A percentile compares a stretch with the other conserved stretches of the same genome.
Conservation (phyloP, 2,797 vertebrate genomes). For the Phalanger gymnotis region DNA sequence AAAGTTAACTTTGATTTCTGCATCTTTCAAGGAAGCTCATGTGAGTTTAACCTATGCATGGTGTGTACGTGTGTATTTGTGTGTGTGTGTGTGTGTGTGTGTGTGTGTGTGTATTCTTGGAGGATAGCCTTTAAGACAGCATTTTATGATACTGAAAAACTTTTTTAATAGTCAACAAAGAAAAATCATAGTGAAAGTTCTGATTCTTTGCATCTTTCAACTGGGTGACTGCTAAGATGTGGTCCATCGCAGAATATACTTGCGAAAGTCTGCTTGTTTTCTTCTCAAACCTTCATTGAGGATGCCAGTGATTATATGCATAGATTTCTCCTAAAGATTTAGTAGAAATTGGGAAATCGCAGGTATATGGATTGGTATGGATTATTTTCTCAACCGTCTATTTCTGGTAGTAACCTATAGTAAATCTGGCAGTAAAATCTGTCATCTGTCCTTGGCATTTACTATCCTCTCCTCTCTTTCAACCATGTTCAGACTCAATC, state of each 20-base stretch:
- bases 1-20: neutral
- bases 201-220: neutral
- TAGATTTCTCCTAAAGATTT: neutral
- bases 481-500: neutral
- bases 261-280: neutral
- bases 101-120: neutral
- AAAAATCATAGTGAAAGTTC: neutral
- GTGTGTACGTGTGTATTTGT: no score
- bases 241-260: neutral
- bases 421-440: neutral
- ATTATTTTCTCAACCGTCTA: neutral
- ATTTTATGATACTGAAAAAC: neutral
- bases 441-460: neutral
- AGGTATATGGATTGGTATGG: neutral
- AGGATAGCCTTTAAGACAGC: neutral
- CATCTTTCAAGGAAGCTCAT: neutral
- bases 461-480: neutral
- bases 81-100: no score
- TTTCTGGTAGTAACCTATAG: neutral
- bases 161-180: neutral
- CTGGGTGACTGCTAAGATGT: neutral
- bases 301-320: neutral
- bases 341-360: neutral
- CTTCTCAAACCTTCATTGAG: neutral
- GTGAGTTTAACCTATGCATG: neutral